phyloP scores from a whole-genome alignment of 2,797 vertebrate genomes.

The Zenarchopterus dispar region DNA sequence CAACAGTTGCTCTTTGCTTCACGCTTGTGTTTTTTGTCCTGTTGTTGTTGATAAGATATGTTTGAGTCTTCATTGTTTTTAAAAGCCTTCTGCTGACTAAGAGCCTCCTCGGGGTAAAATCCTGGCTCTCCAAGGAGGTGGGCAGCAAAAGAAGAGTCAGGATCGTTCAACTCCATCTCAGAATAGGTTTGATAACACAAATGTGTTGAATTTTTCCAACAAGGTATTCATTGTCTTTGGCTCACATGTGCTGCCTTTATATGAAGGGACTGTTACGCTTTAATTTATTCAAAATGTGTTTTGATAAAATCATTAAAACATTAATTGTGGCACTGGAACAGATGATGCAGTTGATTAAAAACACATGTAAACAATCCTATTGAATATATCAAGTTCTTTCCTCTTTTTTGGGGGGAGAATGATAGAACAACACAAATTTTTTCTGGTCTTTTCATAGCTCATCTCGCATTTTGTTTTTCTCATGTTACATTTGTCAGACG shows the following conservation, averaged over 20 bases:
- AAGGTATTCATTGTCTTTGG: constrained; percentile 27
- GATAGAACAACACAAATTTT: too few relatives aligned
- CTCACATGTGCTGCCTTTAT: neutral
- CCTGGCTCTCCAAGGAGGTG: constrained; percentile 5
- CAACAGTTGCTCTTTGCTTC: neutral
- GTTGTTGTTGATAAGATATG: constrained; percentile 8
- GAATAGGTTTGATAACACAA: constrained; percentile 22
- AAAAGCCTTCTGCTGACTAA: neutral
- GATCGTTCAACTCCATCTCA: constrained; percentile 6
- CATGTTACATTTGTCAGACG: too few relatives aligned
- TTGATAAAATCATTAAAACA: constrained; percentile 55
- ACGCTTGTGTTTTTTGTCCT: constrained; percentile 1
- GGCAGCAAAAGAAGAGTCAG: constrained; percentile 8
- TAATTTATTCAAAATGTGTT: constrained; percentile 32
- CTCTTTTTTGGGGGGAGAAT: too few relatives aligned
- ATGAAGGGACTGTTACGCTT: too few relatives aligned
- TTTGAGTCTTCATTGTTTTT: neutral
- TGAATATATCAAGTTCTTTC: too few relatives aligned
- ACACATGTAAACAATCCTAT: too few relatives aligned
- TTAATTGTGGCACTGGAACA: constrained; percentile 31
- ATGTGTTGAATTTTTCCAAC: constrained; percentile 32
- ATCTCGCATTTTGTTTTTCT: too few relatives aligned
- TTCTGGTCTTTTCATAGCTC: too few relatives aligned
- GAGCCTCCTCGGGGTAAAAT: neutral
- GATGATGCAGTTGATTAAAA: too few relatives aligned